Base-by-base conservation (phyloP, 1,140 invertebrate species). In the Apolygus lucorum region DNA sequence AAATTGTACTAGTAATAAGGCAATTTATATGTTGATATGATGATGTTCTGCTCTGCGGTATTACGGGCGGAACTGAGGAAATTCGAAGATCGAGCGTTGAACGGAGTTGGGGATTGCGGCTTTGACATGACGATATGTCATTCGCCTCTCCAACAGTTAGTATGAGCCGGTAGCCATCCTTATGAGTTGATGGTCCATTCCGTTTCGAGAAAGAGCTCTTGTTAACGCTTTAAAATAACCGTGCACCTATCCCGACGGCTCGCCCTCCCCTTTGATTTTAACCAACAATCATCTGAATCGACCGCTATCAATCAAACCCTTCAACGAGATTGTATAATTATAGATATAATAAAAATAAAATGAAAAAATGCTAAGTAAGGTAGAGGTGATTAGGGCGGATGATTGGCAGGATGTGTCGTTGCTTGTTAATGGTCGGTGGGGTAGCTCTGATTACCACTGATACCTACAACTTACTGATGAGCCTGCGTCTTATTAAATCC, bases 361-460 rank as follows among this genome's bases (percentile, higher is more conserved):
- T 63, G 62, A n/a, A 63, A 63, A 63, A 63, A 63, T 63, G 62
- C 62, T 63, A 63, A 63, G 62, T 63, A 63, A 63, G 62, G 22
- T 26, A 25, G 21, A 25, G 62, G 62, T 63, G 62, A 63, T 63
- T 63, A 63, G 62, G 62, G 22, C 22, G 21, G 62, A 63, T 63
- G 62, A 63, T 63, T 63, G 62, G 62, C 62, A 63, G 62, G 21
- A 25, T 63, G 62, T 63, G 62, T 63, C 62, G 62, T 26, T 26
- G 62, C 34, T 49, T 25, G 21, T 26, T 63, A 63, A 63, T 63
- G 62, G 62, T 26, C 17, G 26, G 21, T 26, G 17, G 34, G 62
- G 27, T n/a, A 63, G 62, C 62, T 63, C 62, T 63, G 62, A 63
- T 63, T 63, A 63, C 62, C 27, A 63, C 62, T 63, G 62, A 63